These are phyloP conservation scores for Tylochromis polylepis DNA, from an alignment of 2,113 vertebrate species.

Conservation along the genomic window DNA sequence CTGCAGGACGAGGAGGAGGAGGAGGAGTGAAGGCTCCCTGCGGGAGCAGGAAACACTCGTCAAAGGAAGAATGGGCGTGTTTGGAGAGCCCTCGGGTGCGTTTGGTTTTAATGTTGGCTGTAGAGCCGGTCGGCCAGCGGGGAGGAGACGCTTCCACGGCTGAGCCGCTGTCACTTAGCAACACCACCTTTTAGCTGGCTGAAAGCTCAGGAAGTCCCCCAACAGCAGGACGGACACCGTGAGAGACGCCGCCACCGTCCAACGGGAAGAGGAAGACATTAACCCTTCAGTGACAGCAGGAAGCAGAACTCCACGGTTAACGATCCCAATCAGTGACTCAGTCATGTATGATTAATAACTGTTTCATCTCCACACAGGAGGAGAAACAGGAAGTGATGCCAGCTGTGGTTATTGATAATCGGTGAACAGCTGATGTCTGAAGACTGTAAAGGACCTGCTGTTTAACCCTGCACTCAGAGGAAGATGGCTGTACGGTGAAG, in stretches of 20 bases:
- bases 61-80: background rate
- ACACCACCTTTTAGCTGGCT: constrained; percentile 30
- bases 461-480: background rate
- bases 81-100: constrained; percentile 10
- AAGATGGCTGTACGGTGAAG: background rate
- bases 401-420: background rate
- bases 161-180: constrained; percentile 18
- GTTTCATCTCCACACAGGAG: background rate
- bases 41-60: constrained; percentile 12
- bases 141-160: constrained; percentile 24
- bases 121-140: background rate
- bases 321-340: background rate
- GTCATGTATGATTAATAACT: background rate
- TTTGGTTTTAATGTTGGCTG: constrained; percentile 32
- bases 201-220: constrained; percentile 12
- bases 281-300: background rate
- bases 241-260: background rate
- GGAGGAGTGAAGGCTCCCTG: constrained; percentile 20
- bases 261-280: background rate
- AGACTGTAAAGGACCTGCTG: background rate
- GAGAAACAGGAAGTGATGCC: background rate
- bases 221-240: background rate
- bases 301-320: background rate
- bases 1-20: background rate
- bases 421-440: background rate